Evolutionary conservation across 2,797 vertebrate species (phyloP).

Genomic region (Sciurus vulgaris): DNA sequence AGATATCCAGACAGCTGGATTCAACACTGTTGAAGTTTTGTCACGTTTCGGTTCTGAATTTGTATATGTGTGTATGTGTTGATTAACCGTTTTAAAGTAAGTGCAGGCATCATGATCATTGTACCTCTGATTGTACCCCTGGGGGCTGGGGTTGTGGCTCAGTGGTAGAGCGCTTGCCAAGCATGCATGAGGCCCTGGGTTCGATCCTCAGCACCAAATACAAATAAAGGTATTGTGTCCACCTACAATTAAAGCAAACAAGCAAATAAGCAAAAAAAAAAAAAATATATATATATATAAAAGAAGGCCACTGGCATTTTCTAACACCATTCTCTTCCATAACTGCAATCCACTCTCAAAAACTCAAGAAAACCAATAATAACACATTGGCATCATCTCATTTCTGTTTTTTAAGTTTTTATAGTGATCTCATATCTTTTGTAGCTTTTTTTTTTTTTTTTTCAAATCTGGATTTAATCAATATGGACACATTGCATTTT

Average conservation of each 20-base stretch:
- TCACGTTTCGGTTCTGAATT: background rate
- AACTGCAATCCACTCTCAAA: background rate
- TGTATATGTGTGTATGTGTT: background rate
- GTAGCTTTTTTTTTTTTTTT: background rate
- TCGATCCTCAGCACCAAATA: no score
- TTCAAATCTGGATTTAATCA: background rate
- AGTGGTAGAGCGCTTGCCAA: no score
- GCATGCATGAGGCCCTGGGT: no score
- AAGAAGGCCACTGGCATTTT: background rate
- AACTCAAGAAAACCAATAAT: background rate
- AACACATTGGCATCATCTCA: background rate
- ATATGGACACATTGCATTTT: background rate
- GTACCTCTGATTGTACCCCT: background rate
- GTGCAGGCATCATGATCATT: background rate
- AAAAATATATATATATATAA: no score
- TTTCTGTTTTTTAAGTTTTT: background rate
- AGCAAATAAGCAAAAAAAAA: no score
- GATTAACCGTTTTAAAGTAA: background rate
- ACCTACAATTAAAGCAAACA: no score
- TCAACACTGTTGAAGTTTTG: background rate
- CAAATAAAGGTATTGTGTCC: no score
- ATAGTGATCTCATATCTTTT: background rate
- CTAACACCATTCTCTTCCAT: background rate
- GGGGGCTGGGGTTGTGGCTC: no score
- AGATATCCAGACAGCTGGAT: background rate